These are phyloP conservation scores for Malthinus flaveolus DNA, from an alignment of 2,888 invertebrate species.

Conservation along the genomic window DNA sequence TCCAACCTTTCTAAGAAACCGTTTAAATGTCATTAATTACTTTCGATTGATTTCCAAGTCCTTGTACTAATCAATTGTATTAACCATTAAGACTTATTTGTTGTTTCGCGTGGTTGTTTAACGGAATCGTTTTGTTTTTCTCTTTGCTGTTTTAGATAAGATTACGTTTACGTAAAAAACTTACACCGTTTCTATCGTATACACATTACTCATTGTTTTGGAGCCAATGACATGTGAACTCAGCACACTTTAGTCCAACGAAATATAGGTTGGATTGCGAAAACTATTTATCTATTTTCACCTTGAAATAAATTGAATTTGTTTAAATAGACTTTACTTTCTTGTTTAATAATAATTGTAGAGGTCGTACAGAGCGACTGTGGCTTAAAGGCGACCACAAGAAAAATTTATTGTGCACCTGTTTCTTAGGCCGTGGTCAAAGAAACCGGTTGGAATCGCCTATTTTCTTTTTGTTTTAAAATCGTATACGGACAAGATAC, in stretches of 20 bases:
- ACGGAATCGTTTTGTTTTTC: background rate
- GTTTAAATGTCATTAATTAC: too few relatives aligned
- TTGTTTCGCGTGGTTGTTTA: background rate
- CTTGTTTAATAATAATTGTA: too few relatives aligned
- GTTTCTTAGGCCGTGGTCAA: background rate
- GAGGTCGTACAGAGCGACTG: background rate
- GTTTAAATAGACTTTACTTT: background rate
- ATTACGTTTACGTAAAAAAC: background rate
- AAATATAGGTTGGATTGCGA: slow-evolving; percentile 5
- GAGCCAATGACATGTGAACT: slow-evolving; percentile 11
- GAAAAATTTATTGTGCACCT: slow-evolving; percentile 15
- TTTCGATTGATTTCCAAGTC: background rate
- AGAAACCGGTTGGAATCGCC: slow-evolving; percentile 13
- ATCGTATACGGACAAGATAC: too few relatives aligned
- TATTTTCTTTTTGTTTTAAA: slow-evolving; percentile 2
- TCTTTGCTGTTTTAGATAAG: slow-evolving; percentile 5
- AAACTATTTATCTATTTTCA: background rate
- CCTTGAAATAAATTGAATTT: slow-evolving; percentile 1
- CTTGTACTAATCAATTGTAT: slow-evolving; percentile 2
- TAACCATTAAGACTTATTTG: background rate
- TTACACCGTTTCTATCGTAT: background rate
- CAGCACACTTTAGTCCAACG: slow-evolving; percentile 7
- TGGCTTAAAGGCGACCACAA: slow-evolving; percentile 8
- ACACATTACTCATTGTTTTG: slow-evolving; percentile 12
- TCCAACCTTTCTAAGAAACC: too few relatives aligned